Evolutionary conservation across 2,888 invertebrate genomes (phyloP).

Genomic region (Harpalus rufipes): DNA sequence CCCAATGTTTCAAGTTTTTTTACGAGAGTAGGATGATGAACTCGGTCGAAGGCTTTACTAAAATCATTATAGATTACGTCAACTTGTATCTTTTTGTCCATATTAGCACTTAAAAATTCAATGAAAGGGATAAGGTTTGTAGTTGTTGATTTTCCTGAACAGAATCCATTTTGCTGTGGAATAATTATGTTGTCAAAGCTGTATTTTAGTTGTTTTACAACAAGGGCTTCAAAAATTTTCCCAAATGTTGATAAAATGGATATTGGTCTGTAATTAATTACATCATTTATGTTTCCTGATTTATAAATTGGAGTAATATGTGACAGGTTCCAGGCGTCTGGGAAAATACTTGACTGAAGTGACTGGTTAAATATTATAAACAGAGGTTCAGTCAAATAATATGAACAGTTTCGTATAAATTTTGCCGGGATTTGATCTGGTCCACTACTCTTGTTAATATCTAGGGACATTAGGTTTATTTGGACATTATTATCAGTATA

Average conservation of each 20-base stretch:
- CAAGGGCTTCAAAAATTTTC: not conserved
- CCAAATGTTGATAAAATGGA: slow-evolving; percentile 13
- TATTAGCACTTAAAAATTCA: too few species aligned
- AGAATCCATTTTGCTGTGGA: too few species aligned
- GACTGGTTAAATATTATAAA: slow-evolving; percentile 28
- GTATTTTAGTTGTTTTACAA: too few species aligned
- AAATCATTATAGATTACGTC: too few species aligned
- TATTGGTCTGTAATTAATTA: slow-evolving; percentile 1
- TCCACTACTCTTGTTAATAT: slow-evolving; percentile 1
- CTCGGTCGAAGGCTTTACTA: too few species aligned
- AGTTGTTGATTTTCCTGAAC: too few species aligned
- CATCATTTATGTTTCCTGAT: slow-evolving; percentile 6
- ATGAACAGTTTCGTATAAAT: slow-evolving; percentile 13
- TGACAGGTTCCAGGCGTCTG: not conserved
- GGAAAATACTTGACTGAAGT: not conserved
- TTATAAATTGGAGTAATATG: slow-evolving; percentile 4
- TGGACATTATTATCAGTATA: too few species aligned
- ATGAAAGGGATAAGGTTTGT: too few species aligned
- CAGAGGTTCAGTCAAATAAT: not conserved
- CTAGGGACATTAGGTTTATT: not conserved
- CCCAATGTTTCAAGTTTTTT: too few species aligned
- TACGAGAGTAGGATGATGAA: too few species aligned
- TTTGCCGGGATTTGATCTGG: slow-evolving; percentile 1
- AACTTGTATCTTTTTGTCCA: too few species aligned
- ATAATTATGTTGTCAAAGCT: too few species aligned